Base-by-base conservation (phyloP, 37 sponge, comb jelly and placozoan species). In the Ianthella basta region DNA sequence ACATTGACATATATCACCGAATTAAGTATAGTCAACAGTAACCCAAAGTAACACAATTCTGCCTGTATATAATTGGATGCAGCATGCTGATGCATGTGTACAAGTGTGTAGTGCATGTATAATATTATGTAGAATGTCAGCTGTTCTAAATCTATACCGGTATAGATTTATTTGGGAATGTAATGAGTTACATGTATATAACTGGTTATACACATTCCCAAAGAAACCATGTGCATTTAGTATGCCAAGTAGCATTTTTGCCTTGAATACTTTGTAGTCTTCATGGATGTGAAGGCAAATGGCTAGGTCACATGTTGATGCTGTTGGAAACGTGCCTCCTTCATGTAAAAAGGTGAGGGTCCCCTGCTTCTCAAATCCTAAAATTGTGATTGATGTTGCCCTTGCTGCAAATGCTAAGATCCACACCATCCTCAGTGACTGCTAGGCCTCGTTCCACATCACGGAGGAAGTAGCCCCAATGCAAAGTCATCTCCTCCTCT, bases 221-320 rank as follows among this genome's bases (percentile, higher is more conserved):
- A 75, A 75, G 37, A 75, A 75, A 15, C 78, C 78, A 36, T 75
- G 78, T 13, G 78, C 78, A 75, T 75, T 75, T 4, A 75, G 37
- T 39, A 75, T 75, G 53, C 78, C 78, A 75, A 36, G 40, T 75
- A 53, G 0, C 78, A 75, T 75, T 75, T 41, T 75, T 10, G 32
- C 54, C 25, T 75, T 75, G 25, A 75, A 75, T 8, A 75, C 54
- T 44, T 75, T 50, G 40, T 75, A 75, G 54, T 75, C 53, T 8
- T 10, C 14, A 35, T 70, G 72, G 4, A 70, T 15, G 21, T 12
- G 72, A 12, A 70, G 14, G 14, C 72, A 70, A 2, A 70, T 10
- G 4, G 4, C 34, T 35, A 70, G 14, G 30, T 12, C 72, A 10
- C 37, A 70, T 13, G 72, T 70, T 10, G 72, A 70, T 6, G 72